These are phyloP conservation scores for Lepus americanus DNA, from an alignment of 2,113 vertebrate species.

Conservation along the genomic window DNA sequence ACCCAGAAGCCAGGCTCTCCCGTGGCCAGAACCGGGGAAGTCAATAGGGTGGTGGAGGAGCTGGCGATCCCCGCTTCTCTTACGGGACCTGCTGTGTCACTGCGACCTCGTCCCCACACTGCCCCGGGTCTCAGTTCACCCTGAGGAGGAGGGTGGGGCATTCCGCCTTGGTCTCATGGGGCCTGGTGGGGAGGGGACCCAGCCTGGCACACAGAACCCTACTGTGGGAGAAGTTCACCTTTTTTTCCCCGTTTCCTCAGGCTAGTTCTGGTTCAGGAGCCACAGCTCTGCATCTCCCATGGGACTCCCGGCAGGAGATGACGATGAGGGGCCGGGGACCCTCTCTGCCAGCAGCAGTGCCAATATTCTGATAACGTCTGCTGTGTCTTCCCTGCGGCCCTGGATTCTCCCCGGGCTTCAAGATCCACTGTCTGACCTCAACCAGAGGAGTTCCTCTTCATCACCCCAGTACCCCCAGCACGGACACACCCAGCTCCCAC, in stretches of 20 bases:
- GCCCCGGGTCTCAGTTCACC: background rate
- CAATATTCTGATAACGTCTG: background rate
- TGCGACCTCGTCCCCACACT: background rate
- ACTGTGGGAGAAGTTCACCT: background rate
- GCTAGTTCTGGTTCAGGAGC: slow-evolving; percentile 45
- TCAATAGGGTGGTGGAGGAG: background rate
- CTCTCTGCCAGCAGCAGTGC: background rate
- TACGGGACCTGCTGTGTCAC: background rate
- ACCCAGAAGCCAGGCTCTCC: background rate
- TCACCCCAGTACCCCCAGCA: too few species aligned
- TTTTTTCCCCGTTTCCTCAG: slow-evolving; percentile 64
- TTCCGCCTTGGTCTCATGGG: background rate
- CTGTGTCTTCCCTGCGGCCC: background rate
- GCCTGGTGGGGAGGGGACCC: background rate
- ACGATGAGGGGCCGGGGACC: background rate
- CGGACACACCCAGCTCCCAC: background rate
- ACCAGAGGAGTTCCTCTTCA: background rate
- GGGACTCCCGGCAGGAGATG: background rate
- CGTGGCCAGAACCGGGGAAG: background rate
- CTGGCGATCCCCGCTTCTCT: background rate
- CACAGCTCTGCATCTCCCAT: background rate
- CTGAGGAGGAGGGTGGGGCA: background rate
- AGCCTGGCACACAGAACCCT: background rate
- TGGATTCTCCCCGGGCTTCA: background rate
- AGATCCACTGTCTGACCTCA: background rate